Evolutionary conservation across 2,113 vertebrate species (phyloP), one percentile per base, ranked within the genome.

Genomic region (Crocuta crocuta): DNA sequence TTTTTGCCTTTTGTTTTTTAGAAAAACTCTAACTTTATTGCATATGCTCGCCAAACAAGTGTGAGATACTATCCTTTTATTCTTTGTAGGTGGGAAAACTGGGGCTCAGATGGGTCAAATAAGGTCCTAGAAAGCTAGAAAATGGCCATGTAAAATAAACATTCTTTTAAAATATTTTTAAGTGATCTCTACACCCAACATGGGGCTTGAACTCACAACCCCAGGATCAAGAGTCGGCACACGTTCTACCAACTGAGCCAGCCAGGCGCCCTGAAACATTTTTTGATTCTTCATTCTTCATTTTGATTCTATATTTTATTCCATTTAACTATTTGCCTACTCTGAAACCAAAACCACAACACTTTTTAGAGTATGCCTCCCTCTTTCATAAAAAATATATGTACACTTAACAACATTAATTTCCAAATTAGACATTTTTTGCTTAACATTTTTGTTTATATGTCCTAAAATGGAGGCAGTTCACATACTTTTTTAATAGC

Each of bases 401-500:
- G 26, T 48, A 82, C 2, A 39, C 10, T 84, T 61, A 55, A 88
- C 65, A 68, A n/a, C 24, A 31, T 68, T 94, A 83, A 66, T 73
- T 66, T 82, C 17, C 43, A 13, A 45, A 33, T n/a, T 33, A 50
- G n/a, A 82, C 8, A 24, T 83, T 33, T 71, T 92, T 55, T 68
- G 50, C 31, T 87, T 96, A 66, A 50, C 31, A 63, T 89, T 92
- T 76, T 76, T 92, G 35, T 31, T 58, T 35, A 23, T 74, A 7
- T 50, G n/a, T 58, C 45, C 43, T 88, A 55, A 93, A 91, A 87
- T 65, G 81, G n/a, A 80, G 65, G 31, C 7, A 48, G 65, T 55
- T 91, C 73, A 88, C 53, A 61, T 31, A 71, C 24, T 66, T 95
- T 43, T 95, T 89, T 83, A 88, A 83, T 8, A 93, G 45, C 45